These are phyloP conservation scores for Philonicus albiceps DNA, from an alignment of 2,888 invertebrate genomes.

Conservation along the genomic window DNA sequence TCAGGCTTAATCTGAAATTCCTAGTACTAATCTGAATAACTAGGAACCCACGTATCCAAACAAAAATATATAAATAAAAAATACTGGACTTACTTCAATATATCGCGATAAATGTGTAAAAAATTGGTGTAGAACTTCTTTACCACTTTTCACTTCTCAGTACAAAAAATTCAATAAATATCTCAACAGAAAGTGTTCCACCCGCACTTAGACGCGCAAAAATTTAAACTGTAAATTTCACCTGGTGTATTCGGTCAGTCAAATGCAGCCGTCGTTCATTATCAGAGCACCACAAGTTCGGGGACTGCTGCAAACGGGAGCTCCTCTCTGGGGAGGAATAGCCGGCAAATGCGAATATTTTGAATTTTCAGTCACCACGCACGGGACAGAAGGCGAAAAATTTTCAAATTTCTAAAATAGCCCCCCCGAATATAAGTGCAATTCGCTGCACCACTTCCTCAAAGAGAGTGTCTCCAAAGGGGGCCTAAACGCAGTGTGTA, in stretches of 20 bases:
- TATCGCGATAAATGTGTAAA: neutral
- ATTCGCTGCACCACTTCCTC: conserved; percentile 4
- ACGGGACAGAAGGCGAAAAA: neutral
- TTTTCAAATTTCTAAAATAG: conserved; percentile 32
- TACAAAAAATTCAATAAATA: neutral
- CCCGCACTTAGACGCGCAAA: conserved; percentile 2
- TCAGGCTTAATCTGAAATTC: too few species aligned
- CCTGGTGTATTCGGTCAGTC: neutral
- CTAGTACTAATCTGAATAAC: too few species aligned
- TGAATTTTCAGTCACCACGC: neutral
- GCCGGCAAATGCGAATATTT: neutral
- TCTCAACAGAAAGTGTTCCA: neutral
- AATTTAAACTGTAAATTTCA: neutral
- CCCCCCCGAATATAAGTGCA: conserved; percentile 1
- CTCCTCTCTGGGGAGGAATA: neutral
- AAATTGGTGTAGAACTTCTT: neutral
- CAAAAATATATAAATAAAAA: neutral
- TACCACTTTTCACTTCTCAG: neutral
- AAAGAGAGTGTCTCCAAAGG: conserved; percentile 10
- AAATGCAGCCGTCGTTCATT: neutral
- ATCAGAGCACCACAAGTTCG: neutral
- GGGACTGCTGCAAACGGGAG: neutral
- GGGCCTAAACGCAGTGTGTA: neutral
- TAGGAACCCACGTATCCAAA: neutral
- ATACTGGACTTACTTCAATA: neutral